A percentile compares a stretch with the other conserved stretches of the same genome.
These are phyloP conservation scores for Folsomia manolachei DNA, from an alignment of 2,888 invertebrate genomes.

Conservation along the genomic window DNA sequence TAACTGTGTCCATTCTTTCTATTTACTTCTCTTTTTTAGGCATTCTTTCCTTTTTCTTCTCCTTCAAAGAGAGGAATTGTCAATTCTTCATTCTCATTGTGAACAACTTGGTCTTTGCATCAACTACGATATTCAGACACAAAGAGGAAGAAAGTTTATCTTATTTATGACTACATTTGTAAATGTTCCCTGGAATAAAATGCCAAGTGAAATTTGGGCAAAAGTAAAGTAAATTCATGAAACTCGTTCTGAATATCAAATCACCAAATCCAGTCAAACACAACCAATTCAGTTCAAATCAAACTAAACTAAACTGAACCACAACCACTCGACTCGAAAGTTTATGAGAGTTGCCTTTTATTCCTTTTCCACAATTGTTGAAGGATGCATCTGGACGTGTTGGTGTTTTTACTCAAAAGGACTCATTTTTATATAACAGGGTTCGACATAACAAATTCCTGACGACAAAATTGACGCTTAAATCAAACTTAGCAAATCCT, in stretches of 20 bases:
- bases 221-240: background rate
- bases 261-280: no score
- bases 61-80: no score
- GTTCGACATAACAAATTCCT: no score
- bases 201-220: background rate
- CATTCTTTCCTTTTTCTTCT: conserved; percentile 5
- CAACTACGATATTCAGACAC: background rate
- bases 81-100: no score
- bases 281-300: background rate
- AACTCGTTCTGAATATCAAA: background rate
- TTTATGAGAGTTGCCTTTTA: background rate
- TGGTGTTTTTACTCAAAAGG: background rate
- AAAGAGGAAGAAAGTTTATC: no score
- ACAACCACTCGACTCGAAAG: background rate
- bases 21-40: background rate
- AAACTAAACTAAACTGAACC: background rate
- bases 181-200: background rate
- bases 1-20: conserved; percentile 12
- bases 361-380: background rate
- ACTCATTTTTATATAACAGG: no score
- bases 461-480: no score
- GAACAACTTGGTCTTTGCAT: no score
- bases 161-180: conserved; percentile 13
- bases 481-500: no score
- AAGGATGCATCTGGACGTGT: background rate